These are phyloP conservation scores for Anabacerthia variegaticeps DNA, from an alignment of 2,797 vertebrate genomes.

Conservation along the genomic window DNA sequence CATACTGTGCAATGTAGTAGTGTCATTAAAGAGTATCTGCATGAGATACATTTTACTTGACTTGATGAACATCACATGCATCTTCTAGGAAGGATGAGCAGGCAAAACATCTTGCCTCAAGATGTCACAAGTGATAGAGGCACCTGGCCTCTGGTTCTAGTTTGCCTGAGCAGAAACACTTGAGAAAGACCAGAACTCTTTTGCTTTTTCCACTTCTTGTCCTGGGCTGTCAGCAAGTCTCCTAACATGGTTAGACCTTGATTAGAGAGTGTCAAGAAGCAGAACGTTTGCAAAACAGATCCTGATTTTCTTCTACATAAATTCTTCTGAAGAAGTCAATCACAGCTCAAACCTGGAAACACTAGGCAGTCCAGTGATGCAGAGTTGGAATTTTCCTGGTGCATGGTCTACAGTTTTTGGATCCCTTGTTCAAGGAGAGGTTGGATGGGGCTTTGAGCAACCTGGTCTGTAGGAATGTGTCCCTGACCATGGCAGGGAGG, in stretches of 20 bases:
- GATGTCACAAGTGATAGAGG: not conserved
- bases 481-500: not conserved
- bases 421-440: not conserved
- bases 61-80: not conserved
- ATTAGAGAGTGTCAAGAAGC: not conserved
- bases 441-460: not conserved
- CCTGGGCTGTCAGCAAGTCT: slow-evolving; percentile 2
- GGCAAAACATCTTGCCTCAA: slow-evolving; percentile 26
- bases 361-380: not conserved
- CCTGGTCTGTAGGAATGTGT: not conserved
- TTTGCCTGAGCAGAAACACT: not conserved
- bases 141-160: not conserved
- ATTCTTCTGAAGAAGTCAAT: not conserved
- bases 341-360: not conserved
- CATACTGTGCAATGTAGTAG: not conserved
- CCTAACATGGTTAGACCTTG: not conserved
- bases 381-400: not conserved
- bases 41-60: not conserved
- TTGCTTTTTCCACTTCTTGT: not conserved
- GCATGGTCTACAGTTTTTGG: not conserved
- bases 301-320: not conserved
- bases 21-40: not conserved
- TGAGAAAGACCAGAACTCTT: slow-evolving; percentile 18
- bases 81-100: not conserved
- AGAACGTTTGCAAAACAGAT: not conserved